These are phyloP conservation scores for Lutjanus argentimaculatus DNA, from an alignment of 2,797 vertebrate genomes.

Conservation along the genomic window DNA sequence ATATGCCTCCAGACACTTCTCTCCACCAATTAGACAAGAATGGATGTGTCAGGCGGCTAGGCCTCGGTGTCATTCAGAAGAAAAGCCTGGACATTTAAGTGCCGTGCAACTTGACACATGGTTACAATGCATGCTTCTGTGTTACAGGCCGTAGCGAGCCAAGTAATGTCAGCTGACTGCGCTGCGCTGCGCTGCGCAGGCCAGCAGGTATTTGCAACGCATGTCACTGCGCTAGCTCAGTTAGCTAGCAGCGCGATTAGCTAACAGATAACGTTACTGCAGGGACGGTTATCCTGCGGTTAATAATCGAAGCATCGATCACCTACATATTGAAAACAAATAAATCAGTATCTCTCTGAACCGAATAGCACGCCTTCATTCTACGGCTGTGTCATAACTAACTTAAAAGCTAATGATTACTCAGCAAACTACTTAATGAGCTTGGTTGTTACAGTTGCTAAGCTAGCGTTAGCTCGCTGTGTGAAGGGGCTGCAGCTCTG, in stretches of 20 bases:
- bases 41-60: not conserved
- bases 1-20: conserved; percentile 29
- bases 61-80: conserved; percentile 34
- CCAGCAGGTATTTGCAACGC: conserved; percentile 79
- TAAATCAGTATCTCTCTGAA: fast-evolving
- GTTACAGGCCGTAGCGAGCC: conserved; percentile 64
- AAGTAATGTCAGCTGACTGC: conserved; percentile 80
- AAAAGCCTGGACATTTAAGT: conserved; percentile 34
- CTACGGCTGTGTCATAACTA: conserved; percentile 29
- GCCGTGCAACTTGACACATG: conserved; percentile 67
- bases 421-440: conserved; percentile 84
- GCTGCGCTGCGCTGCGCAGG: conserved; percentile 73
- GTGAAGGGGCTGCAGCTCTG: conserved; percentile 23
- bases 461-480: conserved; percentile 56
- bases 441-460: conserved; percentile 62
- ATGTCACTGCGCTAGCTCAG: conserved; percentile 73
- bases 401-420: conserved; percentile 78
- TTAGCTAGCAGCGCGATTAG: conserved; percentile 67
- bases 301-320: conserved; percentile 11
- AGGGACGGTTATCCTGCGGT: conserved; percentile 35
- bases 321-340: not conserved
- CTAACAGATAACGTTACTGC: conserved; percentile 55
- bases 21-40: not conserved
- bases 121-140: conserved; percentile 66
- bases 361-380: fast-evolving